phyloP scores from a whole-genome alignment of 2,113 vertebrate genomes.

The Crypturellus undulatus region DNA sequence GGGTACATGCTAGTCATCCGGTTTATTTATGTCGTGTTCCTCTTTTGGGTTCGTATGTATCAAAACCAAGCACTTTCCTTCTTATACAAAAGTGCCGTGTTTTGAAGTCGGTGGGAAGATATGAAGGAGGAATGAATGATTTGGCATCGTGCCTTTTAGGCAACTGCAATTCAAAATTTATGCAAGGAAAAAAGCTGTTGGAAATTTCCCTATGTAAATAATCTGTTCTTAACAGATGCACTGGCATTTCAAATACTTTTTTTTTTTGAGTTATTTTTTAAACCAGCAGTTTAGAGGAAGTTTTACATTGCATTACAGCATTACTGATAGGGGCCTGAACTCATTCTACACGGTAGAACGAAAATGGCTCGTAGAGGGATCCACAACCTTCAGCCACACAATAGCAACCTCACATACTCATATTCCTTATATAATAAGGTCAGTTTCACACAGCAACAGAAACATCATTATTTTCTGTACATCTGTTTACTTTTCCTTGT shows the following conservation, averaged over 20 bases:
- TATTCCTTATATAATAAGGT: not conserved
- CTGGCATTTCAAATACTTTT: not conserved
- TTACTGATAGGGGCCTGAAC: not conserved
- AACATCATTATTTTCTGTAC: accelerated
- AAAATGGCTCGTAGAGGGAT: not conserved
- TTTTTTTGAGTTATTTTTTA: not conserved
- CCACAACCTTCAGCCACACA: not conserved
- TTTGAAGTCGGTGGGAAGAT: not conserved
- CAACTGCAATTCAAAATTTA: not conserved
- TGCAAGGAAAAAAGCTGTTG: not conserved
- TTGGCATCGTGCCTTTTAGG: not conserved
- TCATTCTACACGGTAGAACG: not conserved
- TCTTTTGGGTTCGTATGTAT: constrained; percentile 40
- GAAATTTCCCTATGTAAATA: not conserved
- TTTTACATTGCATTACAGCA: not conserved
- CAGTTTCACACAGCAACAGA: accelerated
- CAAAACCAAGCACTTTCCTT: constrained; percentile 59
- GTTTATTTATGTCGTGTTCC: constrained; percentile 58
- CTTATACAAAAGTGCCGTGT: not conserved
- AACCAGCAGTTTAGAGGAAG: constrained; percentile 40
- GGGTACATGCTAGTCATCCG: not conserved
- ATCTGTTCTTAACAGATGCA: not conserved
- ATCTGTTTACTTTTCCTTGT: not conserved
- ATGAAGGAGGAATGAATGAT: not conserved
- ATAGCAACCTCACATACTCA: accelerated